A percentile compares a stretch with the other conserved stretches of the same genome.
phyloP scores from a whole-genome alignment of 1,140 invertebrate species.

The Lysiphlebus fabarum region DNA sequence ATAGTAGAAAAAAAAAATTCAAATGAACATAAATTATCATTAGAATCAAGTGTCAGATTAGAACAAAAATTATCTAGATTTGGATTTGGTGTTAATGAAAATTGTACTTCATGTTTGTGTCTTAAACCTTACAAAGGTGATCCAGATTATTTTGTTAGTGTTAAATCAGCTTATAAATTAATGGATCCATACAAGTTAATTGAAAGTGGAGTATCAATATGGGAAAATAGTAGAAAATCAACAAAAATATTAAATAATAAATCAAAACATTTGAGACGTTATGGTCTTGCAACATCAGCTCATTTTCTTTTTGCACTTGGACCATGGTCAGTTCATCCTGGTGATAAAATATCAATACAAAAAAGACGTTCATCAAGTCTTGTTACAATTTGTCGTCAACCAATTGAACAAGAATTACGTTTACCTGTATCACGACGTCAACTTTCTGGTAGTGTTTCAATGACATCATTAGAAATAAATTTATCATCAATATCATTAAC shows the following conservation, averaged over 20 bases:
- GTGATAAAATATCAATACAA: slow-evolving; percentile 51
- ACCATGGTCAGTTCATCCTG: slow-evolving; percentile 51
- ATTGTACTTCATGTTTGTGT: slow-evolving; percentile 49
- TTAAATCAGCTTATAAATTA: slow-evolving; percentile 12
- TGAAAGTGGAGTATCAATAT: slow-evolving; percentile 42
- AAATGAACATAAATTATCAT: slow-evolving; percentile 10
- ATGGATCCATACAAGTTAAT: slow-evolving; percentile 32
- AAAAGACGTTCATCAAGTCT: slow-evolving; percentile 44
- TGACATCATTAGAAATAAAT: slow-evolving; percentile 36
- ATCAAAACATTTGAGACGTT: slow-evolving; percentile 45
- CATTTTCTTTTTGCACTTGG: slow-evolving; percentile 55
- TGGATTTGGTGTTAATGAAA: slow-evolving; percentile 52
- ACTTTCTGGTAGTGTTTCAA: slow-evolving; percentile 49
- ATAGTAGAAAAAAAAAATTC: background rate
- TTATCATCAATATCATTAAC: slow-evolving; percentile 24
- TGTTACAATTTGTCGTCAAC: slow-evolving; percentile 42
- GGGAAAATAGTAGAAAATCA: slow-evolving; percentile 34
- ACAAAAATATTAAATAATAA: background rate
- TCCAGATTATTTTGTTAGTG: slow-evolving; percentile 20
- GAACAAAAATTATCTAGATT: slow-evolving; percentile 45
- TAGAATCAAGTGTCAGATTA: slow-evolving; percentile 11
- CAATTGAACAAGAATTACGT: slow-evolving; percentile 41
- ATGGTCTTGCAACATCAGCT: slow-evolving; percentile 47
- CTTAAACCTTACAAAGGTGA: slow-evolving; percentile 37
- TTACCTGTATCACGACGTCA: slow-evolving; percentile 50